Percentiles rank a stretch among this genome's conserved stretches.
These are phyloP conservation scores for Limnodromus scolopaceus DNA, from an alignment of 2,797 vertebrate species.

Conservation along the genomic window DNA sequence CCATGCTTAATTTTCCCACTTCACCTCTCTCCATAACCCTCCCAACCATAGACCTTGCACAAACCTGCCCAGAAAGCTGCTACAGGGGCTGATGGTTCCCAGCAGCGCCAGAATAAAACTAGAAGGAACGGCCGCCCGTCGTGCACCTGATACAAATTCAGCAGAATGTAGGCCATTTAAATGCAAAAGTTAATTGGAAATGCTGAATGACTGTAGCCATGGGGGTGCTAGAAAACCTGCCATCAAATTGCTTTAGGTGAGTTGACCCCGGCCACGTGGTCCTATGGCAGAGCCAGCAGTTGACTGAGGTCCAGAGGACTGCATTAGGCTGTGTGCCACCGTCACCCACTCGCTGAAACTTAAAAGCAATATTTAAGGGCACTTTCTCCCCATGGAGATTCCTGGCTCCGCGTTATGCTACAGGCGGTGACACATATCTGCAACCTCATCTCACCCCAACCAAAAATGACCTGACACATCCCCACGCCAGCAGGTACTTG, in stretches of 20 bases:
- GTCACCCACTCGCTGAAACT: neutral
- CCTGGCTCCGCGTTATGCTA: rapidly evolving
- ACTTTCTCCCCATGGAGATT: neutral
- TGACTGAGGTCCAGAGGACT: neutral
- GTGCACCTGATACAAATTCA: neutral
- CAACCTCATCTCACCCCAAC: neutral
- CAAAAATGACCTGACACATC: neutral
- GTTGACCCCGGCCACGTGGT: neutral
- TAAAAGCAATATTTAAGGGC: neutral
- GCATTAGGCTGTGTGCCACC: neutral
- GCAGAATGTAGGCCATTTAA: neutral
- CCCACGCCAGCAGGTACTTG: neutral
- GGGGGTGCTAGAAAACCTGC: conserved; percentile 19
- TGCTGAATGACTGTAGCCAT: neutral
- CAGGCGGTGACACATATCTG: neutral
- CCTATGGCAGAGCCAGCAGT: neutral
- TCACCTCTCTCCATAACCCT: neutral
- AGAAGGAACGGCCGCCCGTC: rapidly evolving
- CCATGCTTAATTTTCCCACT: neutral
- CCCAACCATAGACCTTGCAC: neutral
- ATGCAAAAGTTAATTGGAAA: conserved; percentile 27
- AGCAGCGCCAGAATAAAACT: neutral
- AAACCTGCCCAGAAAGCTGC: neutral
- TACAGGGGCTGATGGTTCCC: neutral
- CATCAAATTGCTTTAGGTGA: neutral